Evolutionary conservation across 1,140 invertebrate species (phyloP).

Genomic region (Heliconius hewitsoni): DNA sequence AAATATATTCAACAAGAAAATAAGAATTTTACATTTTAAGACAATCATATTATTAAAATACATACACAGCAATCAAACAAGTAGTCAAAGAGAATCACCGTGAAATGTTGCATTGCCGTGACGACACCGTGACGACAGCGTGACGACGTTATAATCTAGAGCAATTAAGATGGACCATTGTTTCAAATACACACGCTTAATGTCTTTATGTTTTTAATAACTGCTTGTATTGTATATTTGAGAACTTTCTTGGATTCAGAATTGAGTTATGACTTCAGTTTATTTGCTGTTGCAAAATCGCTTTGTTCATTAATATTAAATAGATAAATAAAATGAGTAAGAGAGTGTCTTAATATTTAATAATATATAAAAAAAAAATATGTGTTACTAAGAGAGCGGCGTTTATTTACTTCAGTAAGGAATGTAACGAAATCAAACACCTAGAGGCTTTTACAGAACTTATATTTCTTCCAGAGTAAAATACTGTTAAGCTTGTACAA

Average conservation of each 20-base stretch:
- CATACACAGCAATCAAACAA: neutral
- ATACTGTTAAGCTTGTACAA: too few species aligned
- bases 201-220: neutral
- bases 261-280: neutral
- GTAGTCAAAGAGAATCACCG: neutral
- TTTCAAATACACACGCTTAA: neutral
- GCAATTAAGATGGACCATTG: neutral
- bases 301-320: too few species aligned
- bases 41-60: neutral
- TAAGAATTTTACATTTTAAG: neutral
- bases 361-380: too few species aligned
- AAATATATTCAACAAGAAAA: too few species aligned
- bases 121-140: slow-evolving; percentile 28
- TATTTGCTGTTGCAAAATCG: too few species aligned
- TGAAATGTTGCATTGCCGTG: neutral
- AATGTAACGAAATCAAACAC: too few species aligned
- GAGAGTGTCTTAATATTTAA: too few species aligned
- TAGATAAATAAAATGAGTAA: too few species aligned
- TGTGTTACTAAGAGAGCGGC: too few species aligned
- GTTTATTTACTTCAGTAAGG: too few species aligned
- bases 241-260: neutral
- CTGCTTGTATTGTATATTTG: neutral
- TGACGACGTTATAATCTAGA: slow-evolving; percentile 19
- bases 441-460: too few species aligned
- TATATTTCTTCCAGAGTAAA: too few species aligned